Percentiles rank a stretch among this genome's conserved stretches.
Conservation (phyloP, 2,113 vertebrate species). For the Dinomys branickii region DNA sequence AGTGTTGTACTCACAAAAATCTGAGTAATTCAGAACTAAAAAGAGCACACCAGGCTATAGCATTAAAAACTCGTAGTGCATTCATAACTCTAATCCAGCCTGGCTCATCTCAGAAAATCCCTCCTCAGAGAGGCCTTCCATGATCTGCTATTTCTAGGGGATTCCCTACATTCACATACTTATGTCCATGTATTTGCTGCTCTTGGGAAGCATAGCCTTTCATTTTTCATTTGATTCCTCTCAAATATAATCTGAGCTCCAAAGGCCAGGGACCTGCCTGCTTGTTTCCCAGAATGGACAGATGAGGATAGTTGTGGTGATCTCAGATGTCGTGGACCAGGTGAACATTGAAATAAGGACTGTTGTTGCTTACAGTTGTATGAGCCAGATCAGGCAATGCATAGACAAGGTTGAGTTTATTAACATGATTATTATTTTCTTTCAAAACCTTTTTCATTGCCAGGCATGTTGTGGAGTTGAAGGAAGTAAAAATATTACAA, state of each 20-base stretch:
- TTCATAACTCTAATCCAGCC: background rate
- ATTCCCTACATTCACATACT: accelerated
- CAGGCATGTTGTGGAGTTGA: constrained; percentile 30
- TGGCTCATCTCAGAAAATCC: background rate
- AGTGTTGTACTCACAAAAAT: background rate
- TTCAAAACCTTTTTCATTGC: constrained; percentile 14
- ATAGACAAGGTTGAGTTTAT: background rate
- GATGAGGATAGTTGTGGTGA: background rate
- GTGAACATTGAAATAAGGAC: background rate
- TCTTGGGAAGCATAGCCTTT: background rate
- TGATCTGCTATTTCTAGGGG: background rate
- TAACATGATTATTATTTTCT: constrained; percentile 48
- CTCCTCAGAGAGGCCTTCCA: background rate
- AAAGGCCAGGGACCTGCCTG: background rate
- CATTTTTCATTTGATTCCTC: background rate
- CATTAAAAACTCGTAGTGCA: background rate
- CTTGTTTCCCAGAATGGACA: background rate
- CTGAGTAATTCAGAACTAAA: background rate
- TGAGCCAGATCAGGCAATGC: background rate
- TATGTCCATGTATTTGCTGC: background rate
- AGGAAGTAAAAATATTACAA: constrained; percentile 44
- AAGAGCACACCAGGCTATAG: background rate
- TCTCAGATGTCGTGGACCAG: background rate
- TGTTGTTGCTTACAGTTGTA: background rate
- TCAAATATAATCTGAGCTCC: background rate